These are phyloP conservation scores for Leuctra nigra DNA, from an alignment of 2,888 invertebrate species.

Conservation along the genomic window DNA sequence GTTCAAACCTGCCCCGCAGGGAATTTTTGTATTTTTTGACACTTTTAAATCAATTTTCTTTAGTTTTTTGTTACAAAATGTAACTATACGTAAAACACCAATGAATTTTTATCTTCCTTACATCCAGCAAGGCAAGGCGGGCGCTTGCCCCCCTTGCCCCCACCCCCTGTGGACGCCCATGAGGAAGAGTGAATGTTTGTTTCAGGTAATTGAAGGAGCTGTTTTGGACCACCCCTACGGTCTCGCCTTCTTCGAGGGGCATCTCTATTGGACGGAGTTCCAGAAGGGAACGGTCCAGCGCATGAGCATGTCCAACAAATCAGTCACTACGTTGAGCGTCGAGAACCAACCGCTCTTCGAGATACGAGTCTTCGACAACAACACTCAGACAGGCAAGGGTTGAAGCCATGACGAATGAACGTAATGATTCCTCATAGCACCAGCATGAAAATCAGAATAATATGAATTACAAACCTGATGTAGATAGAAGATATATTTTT, in stretches of 20 bases:
- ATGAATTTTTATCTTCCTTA: too few species aligned
- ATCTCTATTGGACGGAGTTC: slow-evolving; percentile 65
- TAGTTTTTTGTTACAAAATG: too few species aligned
- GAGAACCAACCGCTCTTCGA: slow-evolving; percentile 61
- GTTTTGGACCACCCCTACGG: slow-evolving; percentile 60
- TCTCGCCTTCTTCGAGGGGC: slow-evolving; percentile 54
- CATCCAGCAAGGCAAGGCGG: too few species aligned
- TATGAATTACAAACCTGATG: neutral
- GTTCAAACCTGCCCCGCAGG: too few species aligned
- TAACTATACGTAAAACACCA: too few species aligned
- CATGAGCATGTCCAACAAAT: slow-evolving; percentile 42
- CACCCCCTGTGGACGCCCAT: too few species aligned
- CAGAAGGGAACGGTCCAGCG: slow-evolving; percentile 52
- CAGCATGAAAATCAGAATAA: neutral
- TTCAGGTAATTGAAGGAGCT: slow-evolving; percentile 37
- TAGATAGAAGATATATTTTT: too few species aligned
- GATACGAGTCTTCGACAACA: slow-evolving; percentile 57
- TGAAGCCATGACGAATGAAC: neutral
- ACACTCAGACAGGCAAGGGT: slow-evolving; percentile 46
- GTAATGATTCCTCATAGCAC: neutral
- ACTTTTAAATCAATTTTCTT: too few species aligned
- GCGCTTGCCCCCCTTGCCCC: too few species aligned
- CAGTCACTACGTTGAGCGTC: slow-evolving; percentile 44
- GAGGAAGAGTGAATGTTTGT: too few species aligned
- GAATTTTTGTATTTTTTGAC: too few species aligned